Conservation (phyloP, 2,797 vertebrate genomes). For the Neoniphon sammara region DNA sequence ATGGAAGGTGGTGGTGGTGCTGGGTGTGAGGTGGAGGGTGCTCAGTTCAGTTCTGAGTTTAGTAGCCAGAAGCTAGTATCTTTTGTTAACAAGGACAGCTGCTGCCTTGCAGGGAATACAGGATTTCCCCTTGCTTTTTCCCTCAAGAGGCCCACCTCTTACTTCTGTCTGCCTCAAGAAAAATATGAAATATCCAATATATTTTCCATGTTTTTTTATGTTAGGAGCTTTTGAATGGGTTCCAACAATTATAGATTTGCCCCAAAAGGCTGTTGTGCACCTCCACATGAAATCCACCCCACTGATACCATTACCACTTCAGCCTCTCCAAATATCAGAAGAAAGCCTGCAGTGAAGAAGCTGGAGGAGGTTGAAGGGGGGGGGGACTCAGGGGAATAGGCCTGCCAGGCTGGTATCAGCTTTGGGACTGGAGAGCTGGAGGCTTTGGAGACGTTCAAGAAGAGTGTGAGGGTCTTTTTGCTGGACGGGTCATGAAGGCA, state of each 20-base stretch:
- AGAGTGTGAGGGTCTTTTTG: neutral
- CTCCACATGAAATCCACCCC: constrained; percentile 15
- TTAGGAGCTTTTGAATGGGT: neutral
- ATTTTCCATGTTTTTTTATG: neutral
- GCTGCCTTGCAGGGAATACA: constrained; percentile 6
- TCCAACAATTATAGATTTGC: constrained; percentile 3
- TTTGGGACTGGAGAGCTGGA: constrained; percentile 26
- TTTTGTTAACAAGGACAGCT: constrained; percentile 11
- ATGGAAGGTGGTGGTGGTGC: constrained; percentile 15
- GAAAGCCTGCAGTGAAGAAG: constrained; percentile 38
- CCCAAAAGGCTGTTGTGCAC: constrained; percentile 13
- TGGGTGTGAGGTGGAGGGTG: neutral
- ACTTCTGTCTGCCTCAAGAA: constrained; percentile 17
- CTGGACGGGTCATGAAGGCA: constrained; percentile 5
- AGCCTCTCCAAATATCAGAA: constrained; percentile 31
- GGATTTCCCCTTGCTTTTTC: constrained; percentile 5
- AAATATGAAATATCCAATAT: constrained; percentile 13
- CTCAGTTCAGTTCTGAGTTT: constrained; percentile 20
- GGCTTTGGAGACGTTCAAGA: constrained; percentile 39
- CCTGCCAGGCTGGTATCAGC: constrained; percentile 18
- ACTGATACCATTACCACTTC: constrained; percentile 17
- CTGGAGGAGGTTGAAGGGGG: neutral
- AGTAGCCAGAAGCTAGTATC: constrained; percentile 26
- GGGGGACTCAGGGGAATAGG: constrained; percentile 22
- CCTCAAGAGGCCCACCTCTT: neutral